Evolutionary conservation across 2,113 vertebrate genomes (phyloP).

Genomic region (Arizona elegans): DNA sequence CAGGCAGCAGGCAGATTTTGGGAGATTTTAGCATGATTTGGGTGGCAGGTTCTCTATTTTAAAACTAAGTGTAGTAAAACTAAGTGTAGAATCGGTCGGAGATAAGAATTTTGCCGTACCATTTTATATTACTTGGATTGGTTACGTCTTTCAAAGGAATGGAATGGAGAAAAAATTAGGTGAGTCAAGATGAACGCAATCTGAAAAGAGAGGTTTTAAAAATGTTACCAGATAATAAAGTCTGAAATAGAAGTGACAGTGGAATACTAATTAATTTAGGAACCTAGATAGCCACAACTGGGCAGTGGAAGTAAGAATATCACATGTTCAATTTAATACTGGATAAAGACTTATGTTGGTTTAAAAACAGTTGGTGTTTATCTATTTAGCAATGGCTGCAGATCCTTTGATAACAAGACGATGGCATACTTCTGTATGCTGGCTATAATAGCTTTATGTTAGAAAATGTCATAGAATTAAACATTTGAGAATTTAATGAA

Average conservation of each 20-base stretch:
- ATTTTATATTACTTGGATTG: not conserved
- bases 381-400: not conserved
- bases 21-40: no score
- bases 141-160: not conserved
- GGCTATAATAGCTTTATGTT: not conserved
- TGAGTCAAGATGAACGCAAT: no score
- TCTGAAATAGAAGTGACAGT: not conserved
- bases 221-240: not conserved
- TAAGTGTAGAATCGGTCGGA: not conserved
- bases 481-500: not conserved
- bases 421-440: not conserved
- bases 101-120: not conserved
- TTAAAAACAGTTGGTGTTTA: not conserved
- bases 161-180: not conserved
- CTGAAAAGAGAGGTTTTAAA: not conserved
- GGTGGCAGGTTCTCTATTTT: not conserved
- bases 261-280: not conserved
- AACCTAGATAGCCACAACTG: not conserved
- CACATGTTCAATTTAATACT: not conserved
- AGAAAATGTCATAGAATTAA: not conserved
- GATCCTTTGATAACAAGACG: not conserved
- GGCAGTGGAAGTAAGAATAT: not conserved
- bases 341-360: not conserved
- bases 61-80: not conserved
- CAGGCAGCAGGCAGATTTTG: not conserved